Base-by-base conservation (phyloP, 2,888 invertebrate species). In the Podotricha telesiphe region DNA sequence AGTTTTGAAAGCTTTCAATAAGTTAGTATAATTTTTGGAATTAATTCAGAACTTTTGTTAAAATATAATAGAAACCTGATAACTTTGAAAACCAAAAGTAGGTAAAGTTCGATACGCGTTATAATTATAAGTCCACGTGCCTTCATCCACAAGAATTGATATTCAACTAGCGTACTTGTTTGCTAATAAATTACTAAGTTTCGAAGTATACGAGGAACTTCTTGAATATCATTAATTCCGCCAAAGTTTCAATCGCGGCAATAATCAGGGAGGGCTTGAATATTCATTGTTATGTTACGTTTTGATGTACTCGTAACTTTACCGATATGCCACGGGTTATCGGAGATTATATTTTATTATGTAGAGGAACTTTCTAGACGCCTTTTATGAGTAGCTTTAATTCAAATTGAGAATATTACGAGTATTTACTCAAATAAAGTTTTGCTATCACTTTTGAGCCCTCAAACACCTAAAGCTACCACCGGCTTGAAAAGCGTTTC, bases 211-310 rank as follows among this genome's bases (percentile, higher is more conserved):
- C 76, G 77, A 73, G 67, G 28, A 82, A 86, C 78, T 86, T 84
- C 77, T 79, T 77, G 85, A 84, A 85, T 85, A 82, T 80, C 82
- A 86, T 85, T 86, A 86, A 83, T 80, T 80, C 80, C 81, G 81
- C 83, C 80, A 79, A 82, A 81, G 77, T 76, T 76, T 72, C 78
- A 77, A 81, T 82, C 78, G 79, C 74, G 15, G 75, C 80, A 81
- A 82, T 82, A 84, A 73, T 80, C 78, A 78, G 74, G 53, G 65
- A 69, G 22, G 62, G 56, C 20, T 34, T 69, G 69, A 65, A 71
- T 67, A 63, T 51, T 67, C 62, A 68, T 65, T 63, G 58, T 68
- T 61, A 61, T 68, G 19, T 53, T 2, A 28, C 45, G 42, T 59
- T 59, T 45, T 59, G 15, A n/a, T 42, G 22, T 42, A 8, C n/a